These are phyloP conservation scores for Chrosomus eos DNA, from an alignment of 2,797 vertebrate species.

Conservation along the genomic window DNA sequence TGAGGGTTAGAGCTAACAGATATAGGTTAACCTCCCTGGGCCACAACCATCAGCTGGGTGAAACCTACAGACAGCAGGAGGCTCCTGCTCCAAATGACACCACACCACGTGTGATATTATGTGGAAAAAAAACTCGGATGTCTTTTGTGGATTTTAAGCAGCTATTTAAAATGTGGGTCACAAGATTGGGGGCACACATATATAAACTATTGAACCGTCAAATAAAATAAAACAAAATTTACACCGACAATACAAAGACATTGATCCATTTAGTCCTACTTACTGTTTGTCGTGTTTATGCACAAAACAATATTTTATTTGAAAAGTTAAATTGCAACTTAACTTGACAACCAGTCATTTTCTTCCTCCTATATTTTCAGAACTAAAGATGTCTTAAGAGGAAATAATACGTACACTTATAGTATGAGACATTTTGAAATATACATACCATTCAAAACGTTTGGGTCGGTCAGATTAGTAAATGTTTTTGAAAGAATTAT, in stretches of 20 bases:
- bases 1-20: slow-evolving; percentile 42
- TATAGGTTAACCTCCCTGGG: slow-evolving; percentile 50
- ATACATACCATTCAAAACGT: background rate
- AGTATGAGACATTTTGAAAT: background rate
- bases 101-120: background rate
- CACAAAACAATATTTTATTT: background rate
- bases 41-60: slow-evolving; percentile 31
- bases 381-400: background rate
- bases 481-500: background rate
- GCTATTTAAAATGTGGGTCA: background rate
- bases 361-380: background rate
- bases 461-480: background rate
- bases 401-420: background rate
- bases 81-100: background rate
- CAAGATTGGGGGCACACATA: background rate
- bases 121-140: background rate
- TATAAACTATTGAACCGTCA: too few relatives aligned
- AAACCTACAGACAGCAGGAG: slow-evolving; percentile 23
- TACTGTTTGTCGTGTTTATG: too few relatives aligned
- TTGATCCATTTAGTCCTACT: too few relatives aligned
- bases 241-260: too few relatives aligned
- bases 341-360: background rate
- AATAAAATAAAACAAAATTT: too few relatives aligned
- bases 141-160: background rate
- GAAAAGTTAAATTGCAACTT: background rate